Evolutionary conservation across 1,140 invertebrate genomes (phyloP).

Genomic region (Drosophila triauraria): DNA sequence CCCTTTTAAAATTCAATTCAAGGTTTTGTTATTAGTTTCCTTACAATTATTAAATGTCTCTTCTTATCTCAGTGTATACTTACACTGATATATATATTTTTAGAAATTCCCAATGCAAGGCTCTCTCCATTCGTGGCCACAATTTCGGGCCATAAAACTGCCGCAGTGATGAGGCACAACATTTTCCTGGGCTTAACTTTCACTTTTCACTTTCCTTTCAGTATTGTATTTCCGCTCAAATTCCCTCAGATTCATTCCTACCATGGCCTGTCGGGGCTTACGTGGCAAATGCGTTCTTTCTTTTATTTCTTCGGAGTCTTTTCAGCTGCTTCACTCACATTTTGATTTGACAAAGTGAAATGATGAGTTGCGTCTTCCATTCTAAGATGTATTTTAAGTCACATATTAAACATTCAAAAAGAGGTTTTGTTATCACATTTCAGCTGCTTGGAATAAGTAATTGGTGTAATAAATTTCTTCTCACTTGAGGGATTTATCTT

Average conservation of each 20-base stretch:
- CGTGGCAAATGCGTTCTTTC: conserved; percentile 36
- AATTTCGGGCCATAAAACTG: conserved; percentile 66
- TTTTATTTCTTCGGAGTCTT: conserved; percentile 10
- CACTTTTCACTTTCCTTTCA: conserved; percentile 31
- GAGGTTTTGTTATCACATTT: conserved; percentile 8
- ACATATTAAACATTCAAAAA: not conserved
- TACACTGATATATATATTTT: conserved; percentile 23
- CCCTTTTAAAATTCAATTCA: too few relatives aligned
- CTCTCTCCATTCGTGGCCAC: conserved; percentile 46
- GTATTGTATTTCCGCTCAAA: conserved; percentile 5
- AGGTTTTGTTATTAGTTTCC: not conserved
- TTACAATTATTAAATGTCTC: too few relatives aligned
- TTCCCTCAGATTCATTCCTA: conserved; percentile 21
- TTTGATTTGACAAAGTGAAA: conserved; percentile 49
- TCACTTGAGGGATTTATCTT: not conserved
- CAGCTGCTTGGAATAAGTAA: not conserved
- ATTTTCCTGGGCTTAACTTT: conserved; percentile 42
- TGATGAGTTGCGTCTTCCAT: conserved; percentile 38
- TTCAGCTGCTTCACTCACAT: conserved; percentile 19
- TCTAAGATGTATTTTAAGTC: conserved; percentile 12
- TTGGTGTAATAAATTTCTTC: not conserved
- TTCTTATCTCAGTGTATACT: not conserved
- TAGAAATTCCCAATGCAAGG: conserved; percentile 53
- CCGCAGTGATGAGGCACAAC: conserved; percentile 68
- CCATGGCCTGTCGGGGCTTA: conserved; percentile 35